Evolutionary conservation across 2,888 invertebrate genomes (phyloP).

Genomic region (Lasius platythorax): DNA sequence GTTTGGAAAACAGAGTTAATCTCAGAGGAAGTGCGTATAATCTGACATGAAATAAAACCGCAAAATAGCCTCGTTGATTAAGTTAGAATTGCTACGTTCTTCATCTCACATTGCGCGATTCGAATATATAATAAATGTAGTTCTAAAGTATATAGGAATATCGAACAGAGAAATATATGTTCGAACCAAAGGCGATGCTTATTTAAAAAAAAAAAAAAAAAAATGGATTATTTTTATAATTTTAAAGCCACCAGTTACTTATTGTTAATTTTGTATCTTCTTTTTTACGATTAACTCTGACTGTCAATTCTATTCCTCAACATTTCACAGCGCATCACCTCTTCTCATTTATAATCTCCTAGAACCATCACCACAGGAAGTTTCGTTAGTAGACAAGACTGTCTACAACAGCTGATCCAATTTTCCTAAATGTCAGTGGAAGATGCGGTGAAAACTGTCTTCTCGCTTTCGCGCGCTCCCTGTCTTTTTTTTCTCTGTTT

Average conservation of each 20-base stretch:
- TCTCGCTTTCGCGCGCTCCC: neutral
- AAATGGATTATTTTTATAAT: neutral
- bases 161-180: neutral
- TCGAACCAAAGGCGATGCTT: neutral
- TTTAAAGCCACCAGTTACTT: neutral
- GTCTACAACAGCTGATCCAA: conserved; percentile 13
- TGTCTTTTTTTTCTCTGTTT: conserved; percentile 15
- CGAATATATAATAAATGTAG: neutral
- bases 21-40: neutral
- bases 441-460: conserved; percentile 17
- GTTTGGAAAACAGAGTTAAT: conserved; percentile 9
- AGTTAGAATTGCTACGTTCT: neutral
- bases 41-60: conserved; percentile 1
- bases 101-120: neutral
- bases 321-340: neutral
- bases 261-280: neutral
- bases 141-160: neutral
- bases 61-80: neutral
- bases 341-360: neutral
- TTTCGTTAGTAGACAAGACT: neutral
- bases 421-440: conserved; percentile 4
- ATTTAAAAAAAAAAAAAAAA: neutral
- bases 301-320: neutral
- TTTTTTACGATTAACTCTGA: neutral
- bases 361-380: neutral